These are phyloP conservation scores for Grammomys surdaster DNA, from an alignment of 2,113 vertebrate species.

Conservation along the genomic window DNA sequence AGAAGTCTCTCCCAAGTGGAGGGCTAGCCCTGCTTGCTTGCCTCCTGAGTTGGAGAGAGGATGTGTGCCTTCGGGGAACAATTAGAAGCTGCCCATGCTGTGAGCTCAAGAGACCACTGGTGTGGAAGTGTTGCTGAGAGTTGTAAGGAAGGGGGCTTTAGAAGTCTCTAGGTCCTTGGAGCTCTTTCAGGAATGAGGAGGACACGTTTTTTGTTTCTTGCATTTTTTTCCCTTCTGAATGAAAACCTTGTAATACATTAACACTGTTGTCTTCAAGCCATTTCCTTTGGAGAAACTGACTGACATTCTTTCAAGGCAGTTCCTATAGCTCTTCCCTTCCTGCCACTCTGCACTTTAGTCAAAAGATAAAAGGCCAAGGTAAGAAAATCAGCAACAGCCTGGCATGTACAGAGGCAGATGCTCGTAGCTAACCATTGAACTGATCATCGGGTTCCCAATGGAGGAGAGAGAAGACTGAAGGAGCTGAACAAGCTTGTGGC, in stretches of 20 bases:
- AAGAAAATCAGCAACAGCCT: background rate
- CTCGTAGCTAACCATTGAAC: too few species aligned
- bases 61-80: background rate
- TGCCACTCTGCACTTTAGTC: background rate
- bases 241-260: background rate
- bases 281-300: background rate
- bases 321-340: background rate
- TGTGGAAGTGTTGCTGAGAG: background rate
- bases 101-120: background rate
- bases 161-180: background rate
- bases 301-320: background rate
- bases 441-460: too few species aligned
- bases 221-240: background rate
- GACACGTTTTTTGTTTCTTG: background rate
- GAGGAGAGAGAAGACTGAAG: too few species aligned
- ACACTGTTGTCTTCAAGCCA: background rate
- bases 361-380: background rate
- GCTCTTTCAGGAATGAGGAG: background rate
- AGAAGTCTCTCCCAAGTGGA: background rate
- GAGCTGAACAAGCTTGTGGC: too few species aligned
- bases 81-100: rapidly evolving
- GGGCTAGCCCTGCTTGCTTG: rapidly evolving
- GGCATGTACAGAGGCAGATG: too few species aligned
- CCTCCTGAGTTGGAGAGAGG: background rate
- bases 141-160: background rate